Conservation (phyloP, 2,113 vertebrate genomes). For the Thermophis baileyi region DNA sequence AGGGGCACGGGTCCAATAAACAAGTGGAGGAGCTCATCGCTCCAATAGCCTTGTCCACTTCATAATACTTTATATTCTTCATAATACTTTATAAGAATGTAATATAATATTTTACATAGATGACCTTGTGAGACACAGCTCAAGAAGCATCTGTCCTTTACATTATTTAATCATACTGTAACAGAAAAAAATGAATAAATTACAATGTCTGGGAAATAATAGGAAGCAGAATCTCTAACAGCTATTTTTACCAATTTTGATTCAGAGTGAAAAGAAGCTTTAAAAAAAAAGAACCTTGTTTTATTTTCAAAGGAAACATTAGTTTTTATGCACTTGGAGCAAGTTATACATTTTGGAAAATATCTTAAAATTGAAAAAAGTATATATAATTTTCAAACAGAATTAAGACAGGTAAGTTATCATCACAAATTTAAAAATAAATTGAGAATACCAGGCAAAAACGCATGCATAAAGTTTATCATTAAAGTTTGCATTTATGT, state of each 20-base stretch:
- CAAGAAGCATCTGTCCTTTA: neutral
- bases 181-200: neutral
- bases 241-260: neutral
- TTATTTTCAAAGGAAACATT: constrained; percentile 32
- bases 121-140: neutral
- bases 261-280: neutral
- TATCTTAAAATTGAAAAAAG: constrained; percentile 2
- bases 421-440: neutral
- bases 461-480: neutral
- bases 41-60: too few relatives aligned
- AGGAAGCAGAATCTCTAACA: neutral
- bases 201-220: neutral
- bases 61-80: too few relatives aligned
- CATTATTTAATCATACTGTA: constrained; percentile 16
- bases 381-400: constrained; percentile 14
- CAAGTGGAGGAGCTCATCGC: too few relatives aligned
- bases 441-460: neutral
- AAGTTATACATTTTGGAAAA: neutral
- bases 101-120: neutral
- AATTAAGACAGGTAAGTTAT: constrained; percentile 13
- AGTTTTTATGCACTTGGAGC: constrained; percentile 1
- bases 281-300: constrained; percentile 5
- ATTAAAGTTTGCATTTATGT: constrained; percentile 37
- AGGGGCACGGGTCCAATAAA: too few relatives aligned
- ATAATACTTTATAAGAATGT: neutral